Conservation (phyloP, 1,140 invertebrate species). For the Anastrepha obliqua region DNA sequence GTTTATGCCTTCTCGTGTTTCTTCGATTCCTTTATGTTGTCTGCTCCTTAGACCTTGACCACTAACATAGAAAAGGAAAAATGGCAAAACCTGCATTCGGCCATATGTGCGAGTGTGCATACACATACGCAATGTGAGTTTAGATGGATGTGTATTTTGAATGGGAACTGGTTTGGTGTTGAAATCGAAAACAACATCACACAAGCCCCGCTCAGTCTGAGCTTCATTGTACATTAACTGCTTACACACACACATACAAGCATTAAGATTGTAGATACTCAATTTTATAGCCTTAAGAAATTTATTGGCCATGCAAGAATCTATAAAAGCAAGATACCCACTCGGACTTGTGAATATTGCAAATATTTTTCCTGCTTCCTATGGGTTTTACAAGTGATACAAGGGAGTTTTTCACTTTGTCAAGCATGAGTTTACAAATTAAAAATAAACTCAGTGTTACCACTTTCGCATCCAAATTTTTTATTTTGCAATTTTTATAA, state of each 20-base stretch:
- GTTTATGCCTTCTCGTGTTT: not conserved
- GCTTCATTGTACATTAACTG: conserved; percentile 15
- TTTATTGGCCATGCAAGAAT: conserved; percentile 22
- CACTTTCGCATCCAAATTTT: too few relatives aligned
- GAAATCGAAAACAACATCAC: conserved; percentile 15
- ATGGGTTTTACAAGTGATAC: too few relatives aligned
- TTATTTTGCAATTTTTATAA: too few relatives aligned
- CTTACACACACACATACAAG: not conserved
- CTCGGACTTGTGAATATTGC: not conserved
- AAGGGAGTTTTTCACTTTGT: too few relatives aligned
- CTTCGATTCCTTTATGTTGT: conserved; percentile 58
- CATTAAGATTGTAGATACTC: not conserved
- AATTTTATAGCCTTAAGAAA: not conserved
- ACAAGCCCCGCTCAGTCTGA: conserved; percentile 11
- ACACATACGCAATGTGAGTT: not conserved
- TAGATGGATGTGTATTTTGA: not conserved
- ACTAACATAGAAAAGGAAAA: conserved; percentile 69
- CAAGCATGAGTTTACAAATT: too few relatives aligned
- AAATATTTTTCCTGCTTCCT: too few relatives aligned
- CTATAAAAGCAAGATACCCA: not conserved
- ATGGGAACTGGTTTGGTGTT: conserved; percentile 4
- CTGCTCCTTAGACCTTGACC: conserved; percentile 74
- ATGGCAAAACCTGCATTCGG: not conserved
- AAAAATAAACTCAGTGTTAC: too few relatives aligned
- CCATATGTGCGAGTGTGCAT: conserved; percentile 6